Evolutionary conservation across 1,140 invertebrate genomes (phyloP).

Genomic region (Pteromalus puparum): DNA sequence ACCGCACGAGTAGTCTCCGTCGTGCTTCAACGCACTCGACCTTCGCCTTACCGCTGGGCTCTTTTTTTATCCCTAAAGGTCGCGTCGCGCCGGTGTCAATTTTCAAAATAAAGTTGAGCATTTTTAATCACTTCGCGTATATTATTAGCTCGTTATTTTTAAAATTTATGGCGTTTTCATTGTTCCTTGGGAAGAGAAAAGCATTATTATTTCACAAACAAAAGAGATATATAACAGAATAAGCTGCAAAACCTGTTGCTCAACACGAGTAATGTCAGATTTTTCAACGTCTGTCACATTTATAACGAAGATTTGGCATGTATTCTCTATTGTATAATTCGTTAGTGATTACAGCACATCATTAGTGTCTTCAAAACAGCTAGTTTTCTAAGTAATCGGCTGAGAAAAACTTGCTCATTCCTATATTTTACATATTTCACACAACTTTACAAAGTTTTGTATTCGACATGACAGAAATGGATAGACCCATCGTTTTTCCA

Average conservation of each 20-base stretch:
- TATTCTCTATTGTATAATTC: not conserved
- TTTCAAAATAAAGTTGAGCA: conserved; percentile 6
- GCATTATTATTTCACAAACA: too few species aligned
- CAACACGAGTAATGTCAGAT: not conserved
- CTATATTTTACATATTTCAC: too few species aligned
- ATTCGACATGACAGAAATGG: too few species aligned
- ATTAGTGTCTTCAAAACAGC: not conserved
- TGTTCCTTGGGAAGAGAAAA: too few species aligned
- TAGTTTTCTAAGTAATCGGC: not conserved
- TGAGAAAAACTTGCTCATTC: not conserved
- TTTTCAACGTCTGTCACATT: not conserved
- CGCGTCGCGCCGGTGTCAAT: not conserved
- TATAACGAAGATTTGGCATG: not conserved
- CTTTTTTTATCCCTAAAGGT: not conserved
- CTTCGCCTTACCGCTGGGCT: not conserved
- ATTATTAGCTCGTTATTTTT: not conserved
- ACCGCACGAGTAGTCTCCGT: not conserved
- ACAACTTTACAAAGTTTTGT: too few species aligned
- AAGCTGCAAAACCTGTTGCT: too few species aligned
- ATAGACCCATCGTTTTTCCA: too few species aligned
- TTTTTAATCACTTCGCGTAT: not conserved
- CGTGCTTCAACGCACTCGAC: not conserved
- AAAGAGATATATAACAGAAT: not conserved
- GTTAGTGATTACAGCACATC: not conserved
- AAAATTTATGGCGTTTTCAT: not conserved